A percentile compares a stretch with the other conserved stretches of the same genome.
Conservation (phyloP, 2,113 vertebrate genomes). For the Otocyon megalotis region DNA sequence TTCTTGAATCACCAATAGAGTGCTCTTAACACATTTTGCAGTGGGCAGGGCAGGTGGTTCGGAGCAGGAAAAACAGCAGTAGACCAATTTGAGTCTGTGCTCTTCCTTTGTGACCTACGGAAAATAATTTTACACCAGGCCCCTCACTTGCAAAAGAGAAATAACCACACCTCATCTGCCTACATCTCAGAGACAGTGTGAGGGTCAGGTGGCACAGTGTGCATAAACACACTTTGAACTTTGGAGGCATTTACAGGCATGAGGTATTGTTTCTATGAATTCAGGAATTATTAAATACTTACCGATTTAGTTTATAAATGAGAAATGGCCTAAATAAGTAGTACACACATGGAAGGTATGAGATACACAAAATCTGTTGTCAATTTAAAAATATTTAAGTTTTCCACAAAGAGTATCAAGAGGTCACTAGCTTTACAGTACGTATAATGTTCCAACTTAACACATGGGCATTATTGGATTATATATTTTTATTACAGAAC, state of each 20-base stretch:
- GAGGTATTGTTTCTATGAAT: not conserved
- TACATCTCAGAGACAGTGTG: not conserved
- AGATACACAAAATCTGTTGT: slow-evolving; percentile 70
- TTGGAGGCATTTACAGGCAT: not conserved
- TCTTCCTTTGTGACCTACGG: not conserved
- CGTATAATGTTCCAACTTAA: not conserved
- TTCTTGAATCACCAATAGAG: slow-evolving; percentile 64
- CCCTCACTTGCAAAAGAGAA: not conserved
- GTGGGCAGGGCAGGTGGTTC: not conserved
- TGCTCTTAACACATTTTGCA: slow-evolving; percentile 68
- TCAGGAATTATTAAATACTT: slow-evolving; percentile 22
- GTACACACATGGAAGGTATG: slow-evolving; percentile 69
- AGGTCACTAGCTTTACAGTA: slow-evolving; percentile 49
- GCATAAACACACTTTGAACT: not conserved
- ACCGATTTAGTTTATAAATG: not conserved
- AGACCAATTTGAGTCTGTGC: not conserved
- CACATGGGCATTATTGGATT: not conserved
- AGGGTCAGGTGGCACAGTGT: not conserved
- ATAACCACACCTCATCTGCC: not conserved
- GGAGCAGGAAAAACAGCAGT: not conserved
- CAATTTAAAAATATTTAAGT: slow-evolving; percentile 66
- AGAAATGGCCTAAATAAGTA: not conserved
- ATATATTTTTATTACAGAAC: slow-evolving; percentile 81
- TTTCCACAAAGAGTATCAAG: slow-evolving; percentile 61
- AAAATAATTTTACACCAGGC: not conserved